These are phyloP conservation scores for Bos taurus DNA, from an alignment of 2,113 vertebrate genomes.

Conservation along the genomic window DNA sequence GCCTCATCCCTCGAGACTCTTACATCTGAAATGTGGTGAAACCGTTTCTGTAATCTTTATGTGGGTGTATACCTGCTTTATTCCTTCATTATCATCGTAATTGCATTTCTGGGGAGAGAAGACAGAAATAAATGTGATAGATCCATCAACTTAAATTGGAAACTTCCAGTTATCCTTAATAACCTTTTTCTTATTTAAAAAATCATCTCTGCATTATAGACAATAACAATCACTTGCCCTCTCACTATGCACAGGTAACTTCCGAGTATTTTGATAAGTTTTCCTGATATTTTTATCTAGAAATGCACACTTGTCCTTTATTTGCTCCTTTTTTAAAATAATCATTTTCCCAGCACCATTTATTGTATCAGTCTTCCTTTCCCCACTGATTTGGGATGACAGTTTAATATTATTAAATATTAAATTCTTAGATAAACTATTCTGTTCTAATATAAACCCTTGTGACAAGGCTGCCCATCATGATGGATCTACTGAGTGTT, in stretches of 20 bases:
- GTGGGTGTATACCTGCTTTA: background rate
- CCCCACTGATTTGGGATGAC: background rate
- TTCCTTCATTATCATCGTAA: background rate
- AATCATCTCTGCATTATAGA: background rate
- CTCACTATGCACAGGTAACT: background rate
- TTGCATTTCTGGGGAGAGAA: background rate
- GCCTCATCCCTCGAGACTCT: background rate
- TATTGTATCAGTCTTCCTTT: background rate
- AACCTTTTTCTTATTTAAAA: background rate
- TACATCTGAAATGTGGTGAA: fast-evolving
- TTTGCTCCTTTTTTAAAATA: background rate
- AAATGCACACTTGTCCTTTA: background rate
- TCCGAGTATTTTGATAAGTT: background rate
- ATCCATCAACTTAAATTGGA: background rate
- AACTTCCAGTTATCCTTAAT: background rate
- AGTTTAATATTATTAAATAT: background rate
- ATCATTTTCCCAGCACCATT: background rate
- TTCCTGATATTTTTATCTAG: background rate
- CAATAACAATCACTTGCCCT: background rate
- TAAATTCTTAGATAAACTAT: background rate
- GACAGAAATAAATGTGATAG: background rate
- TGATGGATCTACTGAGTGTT: background rate
- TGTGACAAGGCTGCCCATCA: background rate
- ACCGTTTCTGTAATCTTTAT: background rate
- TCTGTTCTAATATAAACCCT: background rate